phyloP scores from a whole-genome alignment of 92 coral and sea anemone genomes.

The Actinostola sp. region DNA sequence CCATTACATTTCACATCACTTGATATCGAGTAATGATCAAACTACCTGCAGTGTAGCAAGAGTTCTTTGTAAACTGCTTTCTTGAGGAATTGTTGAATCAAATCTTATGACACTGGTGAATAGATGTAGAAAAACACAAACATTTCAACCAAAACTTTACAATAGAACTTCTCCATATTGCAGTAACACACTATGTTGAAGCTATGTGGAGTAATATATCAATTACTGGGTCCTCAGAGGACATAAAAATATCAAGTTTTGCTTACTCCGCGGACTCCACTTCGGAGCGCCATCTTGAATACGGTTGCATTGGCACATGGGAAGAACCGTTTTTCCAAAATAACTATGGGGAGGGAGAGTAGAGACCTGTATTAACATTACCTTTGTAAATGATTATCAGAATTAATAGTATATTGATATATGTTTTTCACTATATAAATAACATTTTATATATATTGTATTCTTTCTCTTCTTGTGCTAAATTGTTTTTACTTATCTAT shows the following conservation, averaged over 20 bases:
- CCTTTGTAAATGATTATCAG: no score
- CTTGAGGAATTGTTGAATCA: conserved; percentile 95
- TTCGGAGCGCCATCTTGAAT: conserved; percentile 99
- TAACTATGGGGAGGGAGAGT: conserved; percentile 7
- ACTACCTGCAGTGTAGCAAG: conserved; percentile 91
- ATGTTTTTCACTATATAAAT: no score
- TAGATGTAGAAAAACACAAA: neutral
- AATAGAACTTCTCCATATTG: neutral
- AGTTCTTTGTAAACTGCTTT: conserved; percentile 88
- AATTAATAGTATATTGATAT: no score
- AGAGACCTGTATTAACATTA: neutral
- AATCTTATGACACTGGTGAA: conserved; percentile 86
- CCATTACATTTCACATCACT: no score
- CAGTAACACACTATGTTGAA: neutral
- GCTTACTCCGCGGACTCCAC: conserved; percentile 99
- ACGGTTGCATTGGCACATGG: conserved; percentile 46
- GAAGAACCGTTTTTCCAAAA: conserved; percentile 4
- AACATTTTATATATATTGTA: no score
- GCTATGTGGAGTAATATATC: neutral
- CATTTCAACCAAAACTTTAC: neutral
- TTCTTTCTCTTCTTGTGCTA: no score
- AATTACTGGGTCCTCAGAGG: neutral
- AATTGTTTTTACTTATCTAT: no score
- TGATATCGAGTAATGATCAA: no score
- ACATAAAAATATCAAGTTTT: neutral